Evolutionary conservation across 2,113 vertebrate genomes (phyloP).

Genomic region (Upupa epops): DNA sequence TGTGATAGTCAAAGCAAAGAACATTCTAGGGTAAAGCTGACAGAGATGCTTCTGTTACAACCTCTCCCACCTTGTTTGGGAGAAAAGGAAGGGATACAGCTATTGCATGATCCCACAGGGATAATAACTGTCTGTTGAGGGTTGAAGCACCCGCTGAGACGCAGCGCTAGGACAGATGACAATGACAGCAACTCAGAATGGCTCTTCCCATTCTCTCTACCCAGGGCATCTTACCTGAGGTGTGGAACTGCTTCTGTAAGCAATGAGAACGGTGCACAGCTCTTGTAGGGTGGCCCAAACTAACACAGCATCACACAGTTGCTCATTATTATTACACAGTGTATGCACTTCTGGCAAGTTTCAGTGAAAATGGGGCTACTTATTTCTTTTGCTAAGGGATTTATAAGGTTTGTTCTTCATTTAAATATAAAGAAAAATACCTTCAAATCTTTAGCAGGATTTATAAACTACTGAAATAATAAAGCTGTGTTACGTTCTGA

Average conservation of each 20-base stretch:
- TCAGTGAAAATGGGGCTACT: background rate
- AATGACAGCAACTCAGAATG: background rate
- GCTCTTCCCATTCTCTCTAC: background rate
- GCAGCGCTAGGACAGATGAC: background rate
- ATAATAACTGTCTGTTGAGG: background rate
- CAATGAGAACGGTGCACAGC: background rate
- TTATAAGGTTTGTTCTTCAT: background rate
- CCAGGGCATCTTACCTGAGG: background rate
- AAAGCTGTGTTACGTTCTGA: background rate
- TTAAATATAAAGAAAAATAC: background rate
- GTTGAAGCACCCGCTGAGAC: background rate
- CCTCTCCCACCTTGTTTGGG: background rate
- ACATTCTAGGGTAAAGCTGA: background rate
- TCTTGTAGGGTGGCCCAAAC: background rate
- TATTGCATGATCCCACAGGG: background rate
- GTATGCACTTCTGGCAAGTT: background rate
- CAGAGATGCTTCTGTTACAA: background rate
- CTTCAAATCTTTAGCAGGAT: background rate
- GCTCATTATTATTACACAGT: background rate
- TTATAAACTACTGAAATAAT: background rate
- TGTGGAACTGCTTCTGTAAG: background rate
- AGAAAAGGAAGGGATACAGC: background rate
- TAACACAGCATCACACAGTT: background rate
- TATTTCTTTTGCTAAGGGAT: background rate
- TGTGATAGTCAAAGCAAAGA: background rate